Percentiles rank a stretch among this genome's conserved stretches.
These are phyloP conservation scores for Ciconia maguari DNA, from an alignment of 2,113 vertebrate genomes.

Conservation along the genomic window DNA sequence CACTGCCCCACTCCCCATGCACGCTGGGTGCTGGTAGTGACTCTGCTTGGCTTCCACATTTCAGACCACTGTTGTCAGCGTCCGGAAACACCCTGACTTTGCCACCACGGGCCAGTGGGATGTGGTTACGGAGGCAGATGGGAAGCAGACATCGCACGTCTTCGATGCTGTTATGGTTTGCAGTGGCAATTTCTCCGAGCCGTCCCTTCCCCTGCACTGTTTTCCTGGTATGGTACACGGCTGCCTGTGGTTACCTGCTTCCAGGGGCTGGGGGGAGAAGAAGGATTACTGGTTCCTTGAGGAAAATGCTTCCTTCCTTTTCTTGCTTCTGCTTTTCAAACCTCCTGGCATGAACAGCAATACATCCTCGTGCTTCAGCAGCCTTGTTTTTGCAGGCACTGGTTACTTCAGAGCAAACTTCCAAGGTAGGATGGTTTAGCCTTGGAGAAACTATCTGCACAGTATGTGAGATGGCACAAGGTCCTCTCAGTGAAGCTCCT, in stretches of 20 bases:
- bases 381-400: background rate
- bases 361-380: accelerated
- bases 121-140: conserved; percentile 72
- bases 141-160: conserved; percentile 59
- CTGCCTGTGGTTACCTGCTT: background rate
- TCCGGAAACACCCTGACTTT: conserved; percentile 76
- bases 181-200: conserved; percentile 75
- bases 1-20: accelerated
- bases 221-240: conserved; percentile 73
- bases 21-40: accelerated
- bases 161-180: conserved; percentile 89
- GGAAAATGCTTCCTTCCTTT: background rate
- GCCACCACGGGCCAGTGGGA: conserved; percentile 81
- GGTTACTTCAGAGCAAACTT: background rate
- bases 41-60: accelerated
- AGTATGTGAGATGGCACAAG: background rate
- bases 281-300: accelerated
- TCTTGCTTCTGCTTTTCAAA: background rate
- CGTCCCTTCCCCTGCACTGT: conserved; percentile 72
- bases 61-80: conserved; percentile 79
- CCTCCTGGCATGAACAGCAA: background rate
- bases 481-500: background rate
- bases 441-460: background rate
- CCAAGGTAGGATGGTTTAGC: background rate
- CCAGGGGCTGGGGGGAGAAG: background rate